Percentiles rank a stretch among this genome's conserved stretches.
Conservation (phyloP, 2,888 invertebrate genomes). For the Drosophila borborema region DNA sequence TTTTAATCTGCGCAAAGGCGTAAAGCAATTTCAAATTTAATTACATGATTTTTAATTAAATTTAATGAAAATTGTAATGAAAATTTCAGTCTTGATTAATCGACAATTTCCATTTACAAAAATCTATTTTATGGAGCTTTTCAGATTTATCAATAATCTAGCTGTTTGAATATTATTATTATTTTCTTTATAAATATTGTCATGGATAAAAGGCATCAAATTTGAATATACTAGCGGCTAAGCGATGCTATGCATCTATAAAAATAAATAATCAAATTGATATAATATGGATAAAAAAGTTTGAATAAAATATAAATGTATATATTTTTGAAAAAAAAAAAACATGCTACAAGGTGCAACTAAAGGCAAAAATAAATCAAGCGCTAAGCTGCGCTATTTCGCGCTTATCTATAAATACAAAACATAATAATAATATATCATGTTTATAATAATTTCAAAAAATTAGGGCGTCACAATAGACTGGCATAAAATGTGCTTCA, state of each 20-base stretch:
- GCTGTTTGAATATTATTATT: not conserved
- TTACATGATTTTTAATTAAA: too few relatives aligned
- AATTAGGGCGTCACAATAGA: not conserved
- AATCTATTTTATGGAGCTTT: not conserved
- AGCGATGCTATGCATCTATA: slow-evolving; percentile 14
- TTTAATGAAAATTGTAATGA: too few relatives aligned
- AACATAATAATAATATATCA: not conserved
- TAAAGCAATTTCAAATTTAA: too few relatives aligned
- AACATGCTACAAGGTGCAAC: not conserved
- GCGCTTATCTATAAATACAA: not conserved
- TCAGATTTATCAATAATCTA: not conserved
- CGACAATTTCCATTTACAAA: not conserved
- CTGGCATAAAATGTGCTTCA: not conserved
- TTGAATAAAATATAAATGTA: not conserved
- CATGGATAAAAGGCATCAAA: slow-evolving; percentile 1
- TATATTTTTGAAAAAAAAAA: too few relatives aligned
- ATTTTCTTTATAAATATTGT: slow-evolving; percentile 16
- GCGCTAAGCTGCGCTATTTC: not conserved
- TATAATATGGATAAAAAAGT: not conserved
- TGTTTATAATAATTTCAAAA: not conserved
- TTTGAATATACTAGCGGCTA: not conserved
- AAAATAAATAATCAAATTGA: not conserved
- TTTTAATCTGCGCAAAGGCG: not conserved
- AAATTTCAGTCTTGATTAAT: not conserved
- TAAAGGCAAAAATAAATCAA: not conserved